Conservation (phyloP, 2,888 invertebrate species). For the Hedychridium roseum region DNA sequence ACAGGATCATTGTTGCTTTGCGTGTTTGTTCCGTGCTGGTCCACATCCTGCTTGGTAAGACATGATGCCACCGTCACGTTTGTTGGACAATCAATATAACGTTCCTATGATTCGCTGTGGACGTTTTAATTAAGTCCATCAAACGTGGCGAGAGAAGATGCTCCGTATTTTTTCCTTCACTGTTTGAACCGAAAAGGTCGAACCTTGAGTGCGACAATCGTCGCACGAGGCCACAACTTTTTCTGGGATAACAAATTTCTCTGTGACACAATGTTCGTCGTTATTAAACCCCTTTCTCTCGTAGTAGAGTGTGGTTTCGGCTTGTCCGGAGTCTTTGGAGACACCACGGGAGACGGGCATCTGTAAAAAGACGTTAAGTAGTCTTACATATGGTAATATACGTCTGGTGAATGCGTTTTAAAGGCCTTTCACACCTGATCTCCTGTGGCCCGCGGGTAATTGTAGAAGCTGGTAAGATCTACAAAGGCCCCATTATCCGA, state of each 20-base stretch:
- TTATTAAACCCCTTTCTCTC: too few species aligned
- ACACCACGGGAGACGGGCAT: too few species aligned
- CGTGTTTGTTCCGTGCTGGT: conserved; percentile 49
- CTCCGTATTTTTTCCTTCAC: conserved; percentile 25
- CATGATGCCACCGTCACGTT: conserved; percentile 28
- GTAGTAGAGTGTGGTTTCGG: too few species aligned
- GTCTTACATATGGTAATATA: too few species aligned
- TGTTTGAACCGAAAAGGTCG: conserved; percentile 17
- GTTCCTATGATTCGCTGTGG: background rate
- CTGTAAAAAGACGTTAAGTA: too few species aligned
- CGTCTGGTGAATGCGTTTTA: too few species aligned
- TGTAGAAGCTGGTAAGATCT: too few species aligned
- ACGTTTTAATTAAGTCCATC: conserved; percentile 7
- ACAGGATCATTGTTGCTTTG: conserved; percentile 51
- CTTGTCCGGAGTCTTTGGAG: too few species aligned
- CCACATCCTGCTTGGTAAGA: conserved; percentile 52
- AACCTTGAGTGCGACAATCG: conserved; percentile 8
- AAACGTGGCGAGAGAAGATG: conserved; percentile 18
- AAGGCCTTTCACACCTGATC: too few species aligned
- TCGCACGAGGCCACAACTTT: background rate
- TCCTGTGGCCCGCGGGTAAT: too few species aligned
- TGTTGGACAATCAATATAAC: conserved; percentile 5
- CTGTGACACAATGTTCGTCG: background rate
- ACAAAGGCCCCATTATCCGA: too few species aligned
- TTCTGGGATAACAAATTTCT: background rate